Evolutionary conservation across 2,113 vertebrate genomes (phyloP), one percentile per base, ranked within the genome.

Genomic region (Climacteris rufus): DNA sequence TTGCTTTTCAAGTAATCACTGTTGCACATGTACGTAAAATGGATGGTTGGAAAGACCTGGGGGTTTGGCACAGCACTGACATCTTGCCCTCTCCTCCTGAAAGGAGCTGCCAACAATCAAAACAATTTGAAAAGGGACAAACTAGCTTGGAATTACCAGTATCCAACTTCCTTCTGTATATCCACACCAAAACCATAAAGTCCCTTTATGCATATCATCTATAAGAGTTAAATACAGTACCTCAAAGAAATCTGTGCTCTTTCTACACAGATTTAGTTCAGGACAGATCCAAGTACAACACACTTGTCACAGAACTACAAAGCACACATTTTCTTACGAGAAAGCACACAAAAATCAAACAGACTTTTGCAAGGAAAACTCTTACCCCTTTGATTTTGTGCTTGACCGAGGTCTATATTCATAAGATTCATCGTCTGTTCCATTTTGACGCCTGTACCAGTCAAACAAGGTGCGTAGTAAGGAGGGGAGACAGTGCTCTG

Each of bases 401-500:
- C 99, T 99, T 39, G 99, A 99, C 42, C 99, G 98, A 93, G 99
- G 99, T 91, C 99, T 98, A 72, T 99, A 99, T 87, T 99, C 99
- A 0, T 99, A 99, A 21, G 99, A 99, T 96, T 99, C 99, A 90
- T 99, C 99, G 96, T 99, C 99, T 31, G 99, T 98, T 98, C 99
- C 99, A 60, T 99, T 99, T 95, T 99, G 99, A 85, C 99, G 98
- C 94, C 98, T 98, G 98, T 99, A 99, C 99, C 99, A 99, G 98
- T 99, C 99, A 96, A 99, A 99, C 98, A 99, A 98, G 97, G 99
- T 99, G 98, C 99, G 99, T 92, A 99, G 98, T 96, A 99, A 98
- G 96, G 99, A 99, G 97, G 99, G 99, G 98, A 99, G 99, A 99
- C 99, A 99, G 99, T 99, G 99, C 99, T 99, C 99, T 97, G 99